Conservation (phyloP, 2,113 vertebrate species). For the Lophochroa leadbeateri region DNA sequence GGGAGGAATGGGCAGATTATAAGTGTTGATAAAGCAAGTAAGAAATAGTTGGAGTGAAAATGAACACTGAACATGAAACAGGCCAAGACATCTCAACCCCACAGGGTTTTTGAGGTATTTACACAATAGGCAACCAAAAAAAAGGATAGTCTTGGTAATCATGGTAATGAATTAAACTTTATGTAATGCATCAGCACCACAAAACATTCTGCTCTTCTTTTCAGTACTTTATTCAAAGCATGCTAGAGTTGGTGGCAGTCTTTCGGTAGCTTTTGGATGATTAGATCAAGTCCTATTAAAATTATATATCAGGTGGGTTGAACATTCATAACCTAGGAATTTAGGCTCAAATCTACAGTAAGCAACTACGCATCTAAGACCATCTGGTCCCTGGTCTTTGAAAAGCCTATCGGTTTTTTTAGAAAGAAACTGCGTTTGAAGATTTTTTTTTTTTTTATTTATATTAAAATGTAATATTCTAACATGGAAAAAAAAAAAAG, state of each 20-base stretch:
- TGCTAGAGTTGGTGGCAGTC: neutral
- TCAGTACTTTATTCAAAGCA: neutral
- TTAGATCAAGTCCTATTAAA: conserved; percentile 8
- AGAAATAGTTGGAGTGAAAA: conserved; percentile 65
- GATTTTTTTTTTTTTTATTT: neutral
- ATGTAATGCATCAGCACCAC: neutral
- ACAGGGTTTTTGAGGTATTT: conserved; percentile 56
- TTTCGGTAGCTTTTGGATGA: neutral
- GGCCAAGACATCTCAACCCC: conserved; percentile 20
- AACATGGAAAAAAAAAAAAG: neutral
- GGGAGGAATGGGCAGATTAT: conserved; percentile 28
- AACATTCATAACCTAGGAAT: neutral
- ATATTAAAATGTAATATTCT: neutral
- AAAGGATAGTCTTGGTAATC: neutral
- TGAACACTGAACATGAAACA: conserved; percentile 32
- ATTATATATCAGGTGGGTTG: neutral
- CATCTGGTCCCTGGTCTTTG: neutral
- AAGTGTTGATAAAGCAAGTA: conserved; percentile 29
- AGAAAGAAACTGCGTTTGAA: neutral
- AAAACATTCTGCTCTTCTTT: neutral
- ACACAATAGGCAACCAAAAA: conserved; percentile 12
- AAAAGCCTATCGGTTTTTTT: neutral
- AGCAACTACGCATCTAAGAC: neutral
- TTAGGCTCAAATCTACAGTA: neutral
- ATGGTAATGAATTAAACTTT: conserved; percentile 10